These are phyloP conservation scores for Actinemys pallida DNA, from an alignment of 2,113 vertebrate species.

Conservation along the genomic window DNA sequence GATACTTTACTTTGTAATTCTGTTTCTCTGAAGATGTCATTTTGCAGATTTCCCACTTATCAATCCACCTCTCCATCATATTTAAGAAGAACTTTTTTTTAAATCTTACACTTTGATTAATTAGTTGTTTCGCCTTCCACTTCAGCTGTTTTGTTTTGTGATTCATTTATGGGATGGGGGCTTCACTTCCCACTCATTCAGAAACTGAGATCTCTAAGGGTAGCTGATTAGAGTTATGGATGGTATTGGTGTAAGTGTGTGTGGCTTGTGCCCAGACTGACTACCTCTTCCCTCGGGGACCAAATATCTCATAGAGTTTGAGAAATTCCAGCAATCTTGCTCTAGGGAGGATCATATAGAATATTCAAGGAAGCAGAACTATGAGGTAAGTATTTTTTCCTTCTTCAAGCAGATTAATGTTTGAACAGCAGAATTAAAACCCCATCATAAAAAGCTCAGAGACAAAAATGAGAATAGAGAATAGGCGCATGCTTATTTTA, in stretches of 20 bases:
- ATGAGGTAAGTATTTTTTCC: neutral
- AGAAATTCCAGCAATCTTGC: neutral
- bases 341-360: neutral
- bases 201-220: neutral
- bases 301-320: neutral
- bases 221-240: neutral
- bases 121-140: neutral
- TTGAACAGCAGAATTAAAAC: neutral
- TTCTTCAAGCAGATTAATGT: neutral
- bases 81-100: neutral
- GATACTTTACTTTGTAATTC: neutral
- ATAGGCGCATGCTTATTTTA: neutral
- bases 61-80: neutral
- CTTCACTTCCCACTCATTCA: neutral
- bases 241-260: neutral
- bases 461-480: neutral
- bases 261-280: neutral
- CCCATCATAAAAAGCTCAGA: neutral
- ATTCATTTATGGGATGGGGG: neutral
- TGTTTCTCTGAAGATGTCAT: neutral
- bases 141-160: neutral
- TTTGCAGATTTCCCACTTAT: neutral
- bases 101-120: neutral
- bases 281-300: neutral
- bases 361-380: neutral